Conservation (phyloP, 2,888 invertebrate species). For the Stenodema calcarata region DNA sequence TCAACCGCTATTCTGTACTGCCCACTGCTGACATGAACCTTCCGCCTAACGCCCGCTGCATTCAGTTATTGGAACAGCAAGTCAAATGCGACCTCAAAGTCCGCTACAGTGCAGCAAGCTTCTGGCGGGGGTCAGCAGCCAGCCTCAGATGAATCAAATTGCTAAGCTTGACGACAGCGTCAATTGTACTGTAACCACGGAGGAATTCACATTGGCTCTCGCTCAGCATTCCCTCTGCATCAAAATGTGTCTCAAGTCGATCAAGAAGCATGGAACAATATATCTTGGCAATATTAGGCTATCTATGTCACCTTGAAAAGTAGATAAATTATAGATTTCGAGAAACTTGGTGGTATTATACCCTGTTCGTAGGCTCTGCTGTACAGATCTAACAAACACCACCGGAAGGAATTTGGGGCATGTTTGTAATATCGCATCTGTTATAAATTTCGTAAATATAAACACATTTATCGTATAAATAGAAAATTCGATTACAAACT, state of each 20-base stretch:
- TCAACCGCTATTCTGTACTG: neutral
- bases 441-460: too few species aligned
- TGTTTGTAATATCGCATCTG: too few species aligned
- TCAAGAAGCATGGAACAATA: neutral
- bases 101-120: constrained; percentile 3
- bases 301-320: neutral
- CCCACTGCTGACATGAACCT: neutral
- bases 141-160: neutral
- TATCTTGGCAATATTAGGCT: neutral
- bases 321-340: neutral
- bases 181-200: neutral
- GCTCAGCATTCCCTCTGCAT: neutral
- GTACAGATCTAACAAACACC: too few species aligned
- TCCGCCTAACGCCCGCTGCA: neutral
- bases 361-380: neutral
- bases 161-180: too few species aligned
- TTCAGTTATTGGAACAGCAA: neutral
- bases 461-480: too few species aligned
- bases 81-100: constrained; percentile 24
- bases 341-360: neutral
- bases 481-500: too few species aligned
- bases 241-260: neutral
- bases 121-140: neutral
- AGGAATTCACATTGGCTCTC: neutral
- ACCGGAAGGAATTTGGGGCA: neutral